These are phyloP conservation scores for Leptobrachium leishanense DNA, from an alignment of 2,113 vertebrate genomes.

Conservation along the genomic window DNA sequence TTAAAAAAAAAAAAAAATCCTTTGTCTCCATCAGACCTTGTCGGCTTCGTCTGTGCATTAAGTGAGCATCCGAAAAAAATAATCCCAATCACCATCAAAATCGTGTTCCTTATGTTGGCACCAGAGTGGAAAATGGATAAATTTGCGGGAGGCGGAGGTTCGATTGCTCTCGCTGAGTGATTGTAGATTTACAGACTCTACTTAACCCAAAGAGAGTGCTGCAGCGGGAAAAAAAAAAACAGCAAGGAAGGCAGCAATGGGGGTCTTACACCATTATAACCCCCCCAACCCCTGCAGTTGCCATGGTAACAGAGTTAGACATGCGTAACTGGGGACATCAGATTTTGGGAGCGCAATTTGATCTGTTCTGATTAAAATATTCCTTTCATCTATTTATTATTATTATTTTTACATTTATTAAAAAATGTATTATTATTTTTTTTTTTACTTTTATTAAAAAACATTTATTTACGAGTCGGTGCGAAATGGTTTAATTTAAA, in stretches of 20 bases:
- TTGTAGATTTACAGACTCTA: conserved; percentile 7
- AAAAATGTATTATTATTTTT: too few relatives aligned
- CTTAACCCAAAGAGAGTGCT: background rate
- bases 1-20: background rate
- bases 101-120: background rate
- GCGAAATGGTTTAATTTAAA: background rate
- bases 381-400: too few relatives aligned
- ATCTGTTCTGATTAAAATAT: background rate
- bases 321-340: background rate
- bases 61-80: background rate
- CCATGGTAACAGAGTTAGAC: conserved; percentile 7
- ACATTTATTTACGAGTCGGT: too few relatives aligned
- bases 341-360: background rate
- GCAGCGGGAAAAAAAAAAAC: background rate
- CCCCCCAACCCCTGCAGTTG: background rate
- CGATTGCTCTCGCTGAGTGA: conserved; percentile 11
- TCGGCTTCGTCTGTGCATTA: background rate
- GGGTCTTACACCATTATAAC: background rate
- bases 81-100: background rate
- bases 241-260: background rate
- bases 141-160: background rate
- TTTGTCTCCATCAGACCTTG: background rate
- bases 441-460: too few relatives aligned
- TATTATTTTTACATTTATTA: too few relatives aligned
- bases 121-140: background rate